Base-by-base conservation (phyloP, 2,797 vertebrate species). In the Meda fulgida region DNA sequence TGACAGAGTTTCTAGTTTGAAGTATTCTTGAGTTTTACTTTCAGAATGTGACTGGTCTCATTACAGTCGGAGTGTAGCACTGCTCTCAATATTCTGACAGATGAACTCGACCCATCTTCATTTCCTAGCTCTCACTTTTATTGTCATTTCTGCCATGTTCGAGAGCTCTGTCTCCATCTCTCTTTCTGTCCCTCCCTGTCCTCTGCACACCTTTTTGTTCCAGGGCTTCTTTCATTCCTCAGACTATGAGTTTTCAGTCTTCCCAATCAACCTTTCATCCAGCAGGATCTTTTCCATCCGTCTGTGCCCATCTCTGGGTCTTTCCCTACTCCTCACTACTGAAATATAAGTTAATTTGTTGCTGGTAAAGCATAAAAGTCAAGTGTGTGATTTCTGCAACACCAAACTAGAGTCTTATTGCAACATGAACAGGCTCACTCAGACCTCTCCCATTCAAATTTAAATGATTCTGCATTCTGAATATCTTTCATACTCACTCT, bases 211-310 rank as follows among this genome's bases (percentile, higher is more conserved):
- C 89, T 90, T 95, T 95, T 95, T 94, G 93, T 94, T 94, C 92
- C 91, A 86, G 84, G 80, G 85, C 87, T 91, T 93, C 93, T 95
- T 94, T 95, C 92, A 94, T 87, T 58, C 66, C 36, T 94, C 92
- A 92, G 91, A 4, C 86, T 83, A 91, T 90, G 65, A 92, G 93
- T 94, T 95, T 94, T 93, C 94, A 94, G 94, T 93, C 92, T 92
- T 93, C 93, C 94, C 94, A 95, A 95, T 96, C 95, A 95, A 95
- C 94, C 94, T 95, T 95, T 95, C 91, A 94, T 92, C 87, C 63
- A 65, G 38, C 55, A 14, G 13, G 46, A 53, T n/a, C 31, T 66
- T 83, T 38, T 31, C 40, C 16, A 23, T 78, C 36, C 14, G 16
- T 55, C 55, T 38, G 58, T 48, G 53, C 36, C 23, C 10, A 23